Evolutionary conservation across 1,140 invertebrate genomes (phyloP), one percentile per base, ranked within the genome.

Genomic region (Heliconius melpomene): DNA sequence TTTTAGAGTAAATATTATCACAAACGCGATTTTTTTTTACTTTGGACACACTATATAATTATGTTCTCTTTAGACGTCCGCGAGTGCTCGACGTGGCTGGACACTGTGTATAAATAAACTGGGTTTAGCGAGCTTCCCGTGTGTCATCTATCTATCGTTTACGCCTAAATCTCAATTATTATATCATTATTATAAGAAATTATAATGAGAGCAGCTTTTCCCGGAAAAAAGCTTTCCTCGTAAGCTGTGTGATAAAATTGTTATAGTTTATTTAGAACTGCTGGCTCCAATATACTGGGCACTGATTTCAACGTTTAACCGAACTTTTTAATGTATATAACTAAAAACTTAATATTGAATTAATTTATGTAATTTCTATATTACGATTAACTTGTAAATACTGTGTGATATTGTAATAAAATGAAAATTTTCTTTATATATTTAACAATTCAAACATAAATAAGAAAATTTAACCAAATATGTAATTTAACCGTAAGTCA

Each of bases 61-160:
- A 77, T 81, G 72, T 78, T 75, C 78, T 75, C 79, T 70, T 73
- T 79, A 87, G 83, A 88, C 90, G 90, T 88, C 86, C 86, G 89
- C 88, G 86, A 84, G 79, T 84, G 80, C 79, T 79, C 82, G 85
- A 75, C 78, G 80, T 88, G 87, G 85, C 87, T 92, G 89, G 89
- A 91, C 89, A 93, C 88, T 92, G 90, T 46, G 77, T 92, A 92
- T 91, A 94, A 94, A 94, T 94, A 94, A 89, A 87, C 86, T 70
- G 79, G 84, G 79, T 86, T 87, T 86, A 87, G 86, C 77, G 60
- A 76, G 75, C 77, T 80, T 80, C 50, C 79, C 79, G 50, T 73
- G 79, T 81, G 79, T 81, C 79, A 81, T 81, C 79, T 81, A 81
- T 75, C 79, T 80, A 71, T 80, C 74, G 72, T 75, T 77, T 74